phyloP scores from a whole-genome alignment of 1,140 invertebrate species.

The Cotesia typhae region DNA sequence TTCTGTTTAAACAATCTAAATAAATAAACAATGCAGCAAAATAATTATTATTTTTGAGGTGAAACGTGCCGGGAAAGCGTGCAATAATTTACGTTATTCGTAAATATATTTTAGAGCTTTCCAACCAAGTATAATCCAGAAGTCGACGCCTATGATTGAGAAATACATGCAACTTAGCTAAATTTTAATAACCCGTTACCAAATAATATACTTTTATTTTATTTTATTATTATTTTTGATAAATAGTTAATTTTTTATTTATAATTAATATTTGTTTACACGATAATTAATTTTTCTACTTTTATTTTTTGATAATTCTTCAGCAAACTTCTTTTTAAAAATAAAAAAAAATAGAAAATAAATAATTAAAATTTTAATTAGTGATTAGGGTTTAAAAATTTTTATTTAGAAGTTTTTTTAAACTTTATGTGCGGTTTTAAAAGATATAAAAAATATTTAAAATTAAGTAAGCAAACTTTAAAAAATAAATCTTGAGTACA shows the following conservation, averaged over 20 bases:
- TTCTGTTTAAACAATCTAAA: not conserved
- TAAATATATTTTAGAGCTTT: constrained; percentile 15
- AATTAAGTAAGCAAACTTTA: no score
- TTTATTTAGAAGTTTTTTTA: no score
- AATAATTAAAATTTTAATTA: not conserved
- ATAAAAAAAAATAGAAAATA: not conserved
- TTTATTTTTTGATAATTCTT: no score
- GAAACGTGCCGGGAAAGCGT: constrained; percentile 24
- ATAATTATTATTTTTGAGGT: constrained; percentile 18
- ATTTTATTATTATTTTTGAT: not conserved
- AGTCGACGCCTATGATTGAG: constrained; percentile 38
- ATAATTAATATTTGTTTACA: no score
- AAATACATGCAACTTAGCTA: constrained; percentile 35
- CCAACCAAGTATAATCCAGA: constrained; percentile 7
- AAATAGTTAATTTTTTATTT: no score
- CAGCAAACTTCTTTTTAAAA: not conserved
- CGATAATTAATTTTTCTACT: no score
- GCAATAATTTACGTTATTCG: constrained; percentile 13
- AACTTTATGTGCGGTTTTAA: no score
- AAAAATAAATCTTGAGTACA: no score
- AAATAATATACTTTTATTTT: not conserved
- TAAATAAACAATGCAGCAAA: constrained; percentile 25
- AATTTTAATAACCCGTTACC: constrained; percentile 10
- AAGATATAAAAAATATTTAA: no score
- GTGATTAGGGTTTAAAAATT: no score